Evolutionary conservation across 2,113 vertebrate species (phyloP), one percentile per base, ranked within the genome.

Genomic region (Gavia stellata): DNA sequence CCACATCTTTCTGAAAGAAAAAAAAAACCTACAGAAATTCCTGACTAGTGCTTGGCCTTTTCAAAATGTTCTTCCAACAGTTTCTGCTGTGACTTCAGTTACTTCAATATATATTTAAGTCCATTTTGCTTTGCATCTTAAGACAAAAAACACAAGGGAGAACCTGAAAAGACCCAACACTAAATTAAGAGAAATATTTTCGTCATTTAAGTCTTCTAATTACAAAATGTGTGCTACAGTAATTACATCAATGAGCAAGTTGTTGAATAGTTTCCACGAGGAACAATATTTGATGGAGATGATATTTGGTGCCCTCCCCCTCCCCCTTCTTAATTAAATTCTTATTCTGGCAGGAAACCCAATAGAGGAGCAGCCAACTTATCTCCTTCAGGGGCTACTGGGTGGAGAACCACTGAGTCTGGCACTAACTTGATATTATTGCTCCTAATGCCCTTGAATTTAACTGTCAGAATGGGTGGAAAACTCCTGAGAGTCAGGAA

Each of bases 91-190:
- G 87, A 97, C 81, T 97, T 82, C 9, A 86, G 65, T 31, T 78
- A 94, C 66, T 97, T 96, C 85, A 84, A 95, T 97, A 90, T 80
- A 92, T 72, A 96, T 91, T 59, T 89, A 78, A 85, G 21, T 75
- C 56, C 33, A 50, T 75, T 62, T 38, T 75, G 42, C n/a, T 74
- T 90, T 68, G 68, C 53, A 72, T 62, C 80, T 88, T 81, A 94
- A 95, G 68, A 95, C 58, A 87, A 59, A 93, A 92, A 68, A 6
- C 63, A 75, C 82, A 94, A 74, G 70, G 56, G 17, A 94, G 58
- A 94, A 95, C 59, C 75, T 81, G 78, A 91, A 88, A 75, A 95
- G 53, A 77, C 26, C 3, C 31, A 94, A 78, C 14, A 81, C 29
- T 75, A 94, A 91, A 93, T 92, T 66, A 94, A 85, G 28, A 80